A percentile compares a stretch with the other conserved stretches of the same genome.
Conservation (phyloP, 2,797 vertebrate species). For the Ciconia nigra region DNA sequence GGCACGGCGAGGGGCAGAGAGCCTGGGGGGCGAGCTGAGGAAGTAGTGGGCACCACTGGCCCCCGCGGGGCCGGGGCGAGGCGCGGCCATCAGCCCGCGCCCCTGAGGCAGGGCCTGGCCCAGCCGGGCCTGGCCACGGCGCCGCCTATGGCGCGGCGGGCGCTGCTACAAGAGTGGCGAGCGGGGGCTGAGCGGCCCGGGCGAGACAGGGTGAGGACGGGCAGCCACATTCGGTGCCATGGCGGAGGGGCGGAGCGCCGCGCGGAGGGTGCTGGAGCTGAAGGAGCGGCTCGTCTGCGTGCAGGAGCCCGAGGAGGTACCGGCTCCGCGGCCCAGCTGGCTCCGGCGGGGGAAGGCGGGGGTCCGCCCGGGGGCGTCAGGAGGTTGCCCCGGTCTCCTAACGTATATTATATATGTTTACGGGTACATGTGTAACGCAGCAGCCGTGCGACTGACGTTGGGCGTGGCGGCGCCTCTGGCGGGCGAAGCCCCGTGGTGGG, state of each 20-base stretch:
- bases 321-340: no score
- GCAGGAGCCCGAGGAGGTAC: constrained; percentile 74
- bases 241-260: constrained; percentile 61
- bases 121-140: no score
- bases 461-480: background rate
- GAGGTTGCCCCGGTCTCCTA: background rate
- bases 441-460: background rate
- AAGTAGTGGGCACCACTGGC: accelerated
- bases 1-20: background rate
- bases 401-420: accelerated
- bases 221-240: background rate
- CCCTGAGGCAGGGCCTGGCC: no score
- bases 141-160: background rate
- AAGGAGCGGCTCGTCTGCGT: constrained; percentile 72
- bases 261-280: constrained; percentile 68
- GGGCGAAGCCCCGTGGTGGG: background rate
- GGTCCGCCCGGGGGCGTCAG: accelerated
- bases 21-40: no score
- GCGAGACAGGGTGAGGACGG: accelerated
- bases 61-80: accelerated
- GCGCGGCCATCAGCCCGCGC: accelerated
- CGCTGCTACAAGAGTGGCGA: background rate
- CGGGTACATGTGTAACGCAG: accelerated
- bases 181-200: accelerated
- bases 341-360: no score